Base-by-base conservation (phyloP, 2,797 vertebrate genomes). In the Pelochelys cantorii region DNA sequence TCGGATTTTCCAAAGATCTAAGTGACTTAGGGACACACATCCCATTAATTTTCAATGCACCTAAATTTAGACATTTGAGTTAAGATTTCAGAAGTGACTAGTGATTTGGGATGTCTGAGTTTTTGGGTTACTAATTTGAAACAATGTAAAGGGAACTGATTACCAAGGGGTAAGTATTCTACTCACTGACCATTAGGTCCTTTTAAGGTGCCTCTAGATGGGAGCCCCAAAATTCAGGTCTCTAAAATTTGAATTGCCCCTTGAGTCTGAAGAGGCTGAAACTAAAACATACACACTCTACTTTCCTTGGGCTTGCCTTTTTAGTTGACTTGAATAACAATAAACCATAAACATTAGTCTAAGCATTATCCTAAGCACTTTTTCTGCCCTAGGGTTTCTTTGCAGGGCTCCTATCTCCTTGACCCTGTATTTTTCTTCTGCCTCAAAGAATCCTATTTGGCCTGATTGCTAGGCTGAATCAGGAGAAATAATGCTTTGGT, bases 31-130 rank as follows among this genome's bases (percentile, higher is more conserved):
- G 15, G 81, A 83, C 88, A 90, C 34, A 27, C 10, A 86, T 27
- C 13, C 88, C 42, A 71, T 95, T 92, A 55, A 86, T 93, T 93
- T 94, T 60, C 77, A 60, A 3, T 74, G 8, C 55, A 87, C 7
- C 37, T 93, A 77, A 56, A 84, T 55, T 92, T 87, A 48, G 1
- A 0, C 22, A 37, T 18, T 11, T 11, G 18, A 37, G n/a, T 4
- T 9, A 37, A 34, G 5, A 71, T 71, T 71, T 71, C 65, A 71
- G n/a, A 71, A 22, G 18, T 37, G 9, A 77, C 81, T 88, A 94
- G 29, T 68, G 62, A 82, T 48, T 90, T 68, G 65, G 42, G n/a
- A 84, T 87, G 27, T 84, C 93, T 93, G 68, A 48, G 23, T 89
- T 27, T 59, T 87, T 82, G 8, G 79, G 29, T 7, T 81, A 89